These are phyloP conservation scores for Porites divaricata DNA, from an alignment of 92 coral and sea anemone genomes.

Conservation along the genomic window DNA sequence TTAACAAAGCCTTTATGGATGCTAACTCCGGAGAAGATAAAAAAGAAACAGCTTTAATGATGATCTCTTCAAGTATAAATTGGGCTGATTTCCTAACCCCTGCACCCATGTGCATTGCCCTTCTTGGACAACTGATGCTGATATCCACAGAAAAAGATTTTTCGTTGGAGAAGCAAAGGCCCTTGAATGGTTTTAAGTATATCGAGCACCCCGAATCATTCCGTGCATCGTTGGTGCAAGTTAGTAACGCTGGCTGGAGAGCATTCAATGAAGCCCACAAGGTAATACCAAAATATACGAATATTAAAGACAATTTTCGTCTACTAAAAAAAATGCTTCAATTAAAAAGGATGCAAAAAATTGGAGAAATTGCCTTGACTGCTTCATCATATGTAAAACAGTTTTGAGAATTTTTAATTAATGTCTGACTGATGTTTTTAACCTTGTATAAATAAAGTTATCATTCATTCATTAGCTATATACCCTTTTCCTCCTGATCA, in stretches of 20 bases:
- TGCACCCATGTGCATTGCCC: conserved; percentile 71
- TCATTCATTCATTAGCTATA: too few relatives aligned
- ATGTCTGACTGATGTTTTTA: too few relatives aligned
- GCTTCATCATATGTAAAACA: too few relatives aligned
- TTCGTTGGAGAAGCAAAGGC: conserved; percentile 45
- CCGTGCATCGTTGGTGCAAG: conserved; percentile 74
- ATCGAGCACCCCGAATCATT: conserved; percentile 61
- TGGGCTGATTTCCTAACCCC: conserved; percentile 73
- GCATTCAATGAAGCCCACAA: conserved; percentile 72
- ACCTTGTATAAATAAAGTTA: too few relatives aligned
- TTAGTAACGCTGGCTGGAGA: conserved; percentile 68
- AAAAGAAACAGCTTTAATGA: conserved; percentile 60
- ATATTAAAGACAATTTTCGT: too few relatives aligned
- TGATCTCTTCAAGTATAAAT: conserved; percentile 59
- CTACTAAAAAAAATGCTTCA: too few relatives aligned
- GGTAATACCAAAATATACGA: not conserved
- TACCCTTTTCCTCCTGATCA: too few relatives aligned
- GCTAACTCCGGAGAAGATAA: conserved; percentile 54
- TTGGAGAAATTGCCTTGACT: too few relatives aligned
- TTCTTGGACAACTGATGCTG: conserved; percentile 67
- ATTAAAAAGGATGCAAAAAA: too few relatives aligned
- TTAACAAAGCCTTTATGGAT: conserved; percentile 50
- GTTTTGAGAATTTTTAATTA: too few relatives aligned
- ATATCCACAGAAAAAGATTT: conserved; percentile 65
- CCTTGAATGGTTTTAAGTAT: conserved; percentile 38